phyloP scores from a whole-genome alignment of 2,888 invertebrate genomes.

The Eudemis profundana region DNA sequence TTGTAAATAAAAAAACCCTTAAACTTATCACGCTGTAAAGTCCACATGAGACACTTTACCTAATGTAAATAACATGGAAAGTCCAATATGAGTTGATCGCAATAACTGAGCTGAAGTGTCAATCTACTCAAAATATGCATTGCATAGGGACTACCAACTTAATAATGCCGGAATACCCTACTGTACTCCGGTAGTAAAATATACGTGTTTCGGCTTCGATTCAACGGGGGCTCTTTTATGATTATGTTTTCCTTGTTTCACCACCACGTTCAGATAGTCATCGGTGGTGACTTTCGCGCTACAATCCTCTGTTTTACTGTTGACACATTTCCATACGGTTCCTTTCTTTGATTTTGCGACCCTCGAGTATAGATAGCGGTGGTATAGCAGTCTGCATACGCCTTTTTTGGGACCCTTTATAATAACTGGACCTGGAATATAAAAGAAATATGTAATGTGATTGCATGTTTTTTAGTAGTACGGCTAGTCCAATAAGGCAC shows the following conservation, averaged over 20 bases:
- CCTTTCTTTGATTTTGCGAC: constrained; percentile 75
- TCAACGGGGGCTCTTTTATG: constrained; percentile 60
- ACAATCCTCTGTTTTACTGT: constrained; percentile 68
- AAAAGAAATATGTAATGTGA: neutral
- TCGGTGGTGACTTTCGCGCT: constrained; percentile 69
- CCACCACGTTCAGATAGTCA: constrained; percentile 66
- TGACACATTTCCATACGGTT: constrained; percentile 73
- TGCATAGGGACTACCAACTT: too few relatives aligned
- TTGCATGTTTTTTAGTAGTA: neutral
- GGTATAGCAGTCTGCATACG: constrained; percentile 65
- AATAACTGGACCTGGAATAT: constrained; percentile 68
- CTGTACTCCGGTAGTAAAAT: constrained; percentile 76
- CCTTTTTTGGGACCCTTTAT: constrained; percentile 70
- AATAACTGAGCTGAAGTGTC: too few relatives aligned
- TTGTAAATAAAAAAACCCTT: too few relatives aligned
- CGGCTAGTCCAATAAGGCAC: too few relatives aligned
- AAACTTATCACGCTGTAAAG: too few relatives aligned
- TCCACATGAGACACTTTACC: too few relatives aligned
- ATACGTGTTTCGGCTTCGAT: constrained; percentile 73
- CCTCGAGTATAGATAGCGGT: constrained; percentile 63
- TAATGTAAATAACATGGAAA: too few relatives aligned
- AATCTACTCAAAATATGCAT: too few relatives aligned
- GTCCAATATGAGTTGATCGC: too few relatives aligned
- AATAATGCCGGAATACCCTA: too few relatives aligned
- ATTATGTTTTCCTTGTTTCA: constrained; percentile 60